phyloP scores from a whole-genome alignment of 2,113 vertebrate species.

The Pristiophorus japonicus region DNA sequence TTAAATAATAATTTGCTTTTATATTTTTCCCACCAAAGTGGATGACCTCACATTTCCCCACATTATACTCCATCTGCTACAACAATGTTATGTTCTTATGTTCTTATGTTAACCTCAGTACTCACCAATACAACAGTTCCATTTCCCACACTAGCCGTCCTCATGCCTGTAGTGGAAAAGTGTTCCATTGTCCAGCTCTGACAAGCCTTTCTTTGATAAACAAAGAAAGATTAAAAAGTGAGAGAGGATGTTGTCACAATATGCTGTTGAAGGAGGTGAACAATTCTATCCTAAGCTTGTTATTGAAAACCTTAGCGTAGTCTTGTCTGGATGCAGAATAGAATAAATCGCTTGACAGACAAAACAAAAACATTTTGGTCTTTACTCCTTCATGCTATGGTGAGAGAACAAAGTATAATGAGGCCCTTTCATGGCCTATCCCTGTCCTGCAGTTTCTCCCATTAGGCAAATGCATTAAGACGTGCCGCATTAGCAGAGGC shows the following conservation, averaged over 20 bases:
- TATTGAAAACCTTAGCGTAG: background rate
- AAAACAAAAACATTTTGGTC: no score
- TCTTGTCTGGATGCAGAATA: background rate
- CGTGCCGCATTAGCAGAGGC: background rate
- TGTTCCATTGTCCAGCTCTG: background rate
- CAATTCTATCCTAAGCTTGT: background rate
- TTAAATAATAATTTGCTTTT: no score
- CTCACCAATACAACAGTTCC: background rate
- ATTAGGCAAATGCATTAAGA: background rate
- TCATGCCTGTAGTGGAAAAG: background rate
- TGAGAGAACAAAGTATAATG: background rate
- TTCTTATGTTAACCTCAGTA: background rate
- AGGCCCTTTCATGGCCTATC: background rate
- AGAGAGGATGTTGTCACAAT: background rate
- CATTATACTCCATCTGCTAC: no score
- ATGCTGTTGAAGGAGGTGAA: background rate
- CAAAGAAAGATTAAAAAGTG: no score
- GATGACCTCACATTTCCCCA: no score
- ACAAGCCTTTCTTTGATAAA: no score
- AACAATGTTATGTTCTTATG: background rate
- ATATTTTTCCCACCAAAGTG: no score
- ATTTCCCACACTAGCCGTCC: background rate
- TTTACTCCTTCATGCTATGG: background rate
- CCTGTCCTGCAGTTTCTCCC: background rate
- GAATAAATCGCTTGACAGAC: background rate